These are phyloP conservation scores for Erpetoichthys calabaricus DNA, from an alignment of 2,797 vertebrate species.

Conservation along the genomic window DNA sequence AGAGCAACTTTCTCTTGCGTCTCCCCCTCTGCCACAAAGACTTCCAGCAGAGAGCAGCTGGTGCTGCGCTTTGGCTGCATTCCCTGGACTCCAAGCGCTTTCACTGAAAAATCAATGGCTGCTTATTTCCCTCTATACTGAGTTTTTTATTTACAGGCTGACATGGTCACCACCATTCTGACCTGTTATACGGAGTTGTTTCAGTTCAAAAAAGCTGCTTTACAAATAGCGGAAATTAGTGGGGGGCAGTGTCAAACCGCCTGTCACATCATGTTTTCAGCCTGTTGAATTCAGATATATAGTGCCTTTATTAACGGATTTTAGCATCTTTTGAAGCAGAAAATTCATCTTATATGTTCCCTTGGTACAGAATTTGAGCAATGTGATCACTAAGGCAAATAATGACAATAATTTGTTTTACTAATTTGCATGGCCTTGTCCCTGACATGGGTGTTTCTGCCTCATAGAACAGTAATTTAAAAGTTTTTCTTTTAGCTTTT, in stretches of 20 bases:
- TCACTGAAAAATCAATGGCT: slow-evolving; percentile 56
- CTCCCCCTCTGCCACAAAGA: slow-evolving; percentile 42
- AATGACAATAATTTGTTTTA: slow-evolving; percentile 54
- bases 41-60: slow-evolving; percentile 61
- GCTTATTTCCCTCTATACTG: slow-evolving; percentile 45
- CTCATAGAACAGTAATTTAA: too few species aligned
- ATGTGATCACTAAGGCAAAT: slow-evolving; percentile 52
- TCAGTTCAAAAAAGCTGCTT: slow-evolving; percentile 54
- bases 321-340: slow-evolving; percentile 38
- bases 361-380: slow-evolving; percentile 44
- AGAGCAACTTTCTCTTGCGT: slow-evolving; percentile 31
- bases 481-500: too few species aligned
- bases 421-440: slow-evolving; percentile 28
- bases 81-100: slow-evolving; percentile 40
- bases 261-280: slow-evolving; percentile 72
- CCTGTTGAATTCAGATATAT: slow-evolving; percentile 60
- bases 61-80: slow-evolving; percentile 48
- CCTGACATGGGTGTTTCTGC: too few species aligned
- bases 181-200: slow-evolving; percentile 51
- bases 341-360: slow-evolving; percentile 50
- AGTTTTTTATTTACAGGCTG: slow-evolving; percentile 45
- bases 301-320: slow-evolving; percentile 45
- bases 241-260: slow-evolving; percentile 53
- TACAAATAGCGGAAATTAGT: slow-evolving; percentile 64
- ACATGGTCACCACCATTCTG: slow-evolving; percentile 44